Evolutionary conservation across 2,888 invertebrate genomes (phyloP), one percentile per base, ranked within the genome.

Genomic region (Amblyjoppa fuscipennis): DNA sequence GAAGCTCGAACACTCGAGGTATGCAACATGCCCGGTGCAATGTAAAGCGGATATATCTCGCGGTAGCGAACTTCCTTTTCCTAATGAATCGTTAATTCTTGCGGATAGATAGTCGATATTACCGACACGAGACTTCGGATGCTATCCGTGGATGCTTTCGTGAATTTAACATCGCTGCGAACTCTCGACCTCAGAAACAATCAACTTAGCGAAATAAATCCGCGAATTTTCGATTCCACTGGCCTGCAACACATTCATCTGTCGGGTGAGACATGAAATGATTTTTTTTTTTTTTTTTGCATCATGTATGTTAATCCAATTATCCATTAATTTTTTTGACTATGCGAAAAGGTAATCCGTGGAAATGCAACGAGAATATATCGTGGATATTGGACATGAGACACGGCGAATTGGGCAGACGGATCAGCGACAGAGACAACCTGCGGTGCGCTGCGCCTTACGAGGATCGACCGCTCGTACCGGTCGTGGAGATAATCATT

Each of bases 361-460:
- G 96, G 96, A 96, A 96, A 93, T 98, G 95, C 91, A 96, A 95
- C 89, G 95, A 95, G 5, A 95, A 96, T 11, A 92, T 96, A 31
- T 95, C 95, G 84, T 97, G 97, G 97, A 94, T 96, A 76, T 94
- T 96, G 49, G 95, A 96, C 92, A 94, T 95, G 81, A 94, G 94
- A 20, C 41, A 79, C 38, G 94, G 95, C 83, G 95, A 95, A 0
- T 94, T 95, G 0, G 93, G 94, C 0, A 90, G 92, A 13, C 94
- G 95, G 70, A 95, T 96, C 20, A 94, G 93, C 20, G 97, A 97
- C 93, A 95, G 96, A 87, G 94, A 95, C 69, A 94, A 95, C 70
- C 93, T 96, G 56, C 95, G 95, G 20, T 97, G 97, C 90, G 95
- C 95, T 73, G 95, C 95, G 56, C 95, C 96, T 1, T 96, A 96